phyloP scores from a whole-genome alignment of 2,797 vertebrate genomes.

The Neosilurus hyrtlii region DNA sequence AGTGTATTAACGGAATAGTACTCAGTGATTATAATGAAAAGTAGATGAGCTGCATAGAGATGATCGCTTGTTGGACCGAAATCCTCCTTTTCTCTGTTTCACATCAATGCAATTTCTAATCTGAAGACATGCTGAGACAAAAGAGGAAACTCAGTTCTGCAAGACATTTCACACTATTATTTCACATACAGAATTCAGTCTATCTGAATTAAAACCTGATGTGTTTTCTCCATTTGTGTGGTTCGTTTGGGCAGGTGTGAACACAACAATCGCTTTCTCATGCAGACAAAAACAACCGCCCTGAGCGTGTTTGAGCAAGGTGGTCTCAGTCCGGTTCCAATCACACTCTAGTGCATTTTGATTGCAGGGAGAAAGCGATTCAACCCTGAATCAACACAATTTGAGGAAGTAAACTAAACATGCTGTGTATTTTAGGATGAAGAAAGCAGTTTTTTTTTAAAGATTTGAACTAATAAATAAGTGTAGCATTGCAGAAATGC shows the following conservation, averaged over 20 bases:
- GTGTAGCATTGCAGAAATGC: background rate
- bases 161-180: background rate
- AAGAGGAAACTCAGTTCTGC: conserved; percentile 2
- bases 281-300: background rate
- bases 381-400: background rate
- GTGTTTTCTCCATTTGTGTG: background rate
- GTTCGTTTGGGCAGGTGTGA: background rate
- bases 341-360: background rate
- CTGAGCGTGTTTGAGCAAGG: background rate
- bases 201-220: background rate
- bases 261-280: background rate
- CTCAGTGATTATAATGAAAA: conserved; percentile 46
- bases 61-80: background rate
- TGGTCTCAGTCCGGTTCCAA: background rate
- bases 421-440: conserved; percentile 5
- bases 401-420: conserved; percentile 4
- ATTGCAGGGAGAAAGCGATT: background rate
- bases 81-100: conserved; percentile 5
- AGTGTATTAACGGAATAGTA: conserved; percentile 22
- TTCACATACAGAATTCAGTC: background rate
- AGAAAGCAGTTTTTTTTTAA: background rate
- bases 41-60: background rate
- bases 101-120: conserved; percentile 27
- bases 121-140: background rate
- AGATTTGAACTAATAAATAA: background rate